Conservation (phyloP, 2,113 vertebrate species). For the Phaethornis superciliosus region DNA sequence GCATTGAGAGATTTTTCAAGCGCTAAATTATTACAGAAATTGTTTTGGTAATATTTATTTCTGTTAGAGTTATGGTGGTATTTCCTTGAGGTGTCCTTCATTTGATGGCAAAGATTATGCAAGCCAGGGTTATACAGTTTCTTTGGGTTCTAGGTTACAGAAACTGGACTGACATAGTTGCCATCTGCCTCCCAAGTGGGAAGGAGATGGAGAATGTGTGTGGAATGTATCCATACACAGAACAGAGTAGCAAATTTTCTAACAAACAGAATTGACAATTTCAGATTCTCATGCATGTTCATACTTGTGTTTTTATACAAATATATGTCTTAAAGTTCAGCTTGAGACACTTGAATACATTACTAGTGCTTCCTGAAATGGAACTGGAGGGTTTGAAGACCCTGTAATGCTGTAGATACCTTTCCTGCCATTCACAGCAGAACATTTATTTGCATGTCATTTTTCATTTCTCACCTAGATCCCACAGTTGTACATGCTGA, state of each 20-base stretch:
- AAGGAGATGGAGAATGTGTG: neutral
- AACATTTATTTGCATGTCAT: neutral
- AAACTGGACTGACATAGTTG: neutral
- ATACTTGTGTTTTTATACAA: neutral
- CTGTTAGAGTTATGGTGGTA: neutral
- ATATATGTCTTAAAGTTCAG: neutral
- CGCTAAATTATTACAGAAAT: neutral
- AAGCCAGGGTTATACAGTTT: neutral
- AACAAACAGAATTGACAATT: neutral
- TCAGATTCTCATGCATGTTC: neutral
- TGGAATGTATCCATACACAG: neutral
- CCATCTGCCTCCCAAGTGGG: neutral
- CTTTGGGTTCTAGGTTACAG: neutral
- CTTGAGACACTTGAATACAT: neutral
- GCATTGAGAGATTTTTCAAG: neutral
- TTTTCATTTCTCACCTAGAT: constrained; percentile 38
- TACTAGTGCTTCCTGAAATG: neutral
- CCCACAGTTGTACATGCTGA: neutral
- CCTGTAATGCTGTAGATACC: neutral
- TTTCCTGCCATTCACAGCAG: neutral
- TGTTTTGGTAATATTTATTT: neutral
- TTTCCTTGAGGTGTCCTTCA: neutral
- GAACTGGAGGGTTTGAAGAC: neutral
- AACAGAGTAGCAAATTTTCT: neutral
- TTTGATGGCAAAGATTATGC: neutral